A percentile compares a stretch with the other conserved stretches of the same genome.
These are phyloP conservation scores for Pygoscelis antarcticus DNA, from an alignment of 2,113 vertebrate genomes.

Conservation along the genomic window DNA sequence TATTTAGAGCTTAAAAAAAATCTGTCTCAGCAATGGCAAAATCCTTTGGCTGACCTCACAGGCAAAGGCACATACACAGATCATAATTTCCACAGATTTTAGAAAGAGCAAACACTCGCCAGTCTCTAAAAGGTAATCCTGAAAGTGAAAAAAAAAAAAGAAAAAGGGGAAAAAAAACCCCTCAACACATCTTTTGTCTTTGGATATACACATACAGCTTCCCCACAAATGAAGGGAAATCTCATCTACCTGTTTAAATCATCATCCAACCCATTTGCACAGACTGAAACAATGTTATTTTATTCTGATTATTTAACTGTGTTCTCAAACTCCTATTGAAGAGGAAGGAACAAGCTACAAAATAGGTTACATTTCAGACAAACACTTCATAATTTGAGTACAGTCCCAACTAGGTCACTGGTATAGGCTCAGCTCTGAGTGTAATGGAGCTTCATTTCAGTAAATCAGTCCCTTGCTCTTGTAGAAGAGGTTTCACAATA, in stretches of 20 bases:
- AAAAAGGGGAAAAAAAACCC: background rate
- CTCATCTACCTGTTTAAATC: slow-evolving; percentile 6
- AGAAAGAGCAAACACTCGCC: background rate
- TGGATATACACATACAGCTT: background rate
- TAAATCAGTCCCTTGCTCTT: background rate
- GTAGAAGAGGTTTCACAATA: background rate
- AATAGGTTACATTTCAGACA: background rate
- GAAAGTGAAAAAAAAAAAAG: background rate
- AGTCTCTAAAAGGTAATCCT: background rate
- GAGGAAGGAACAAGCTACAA: background rate
- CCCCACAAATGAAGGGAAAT: background rate
- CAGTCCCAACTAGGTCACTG: background rate
- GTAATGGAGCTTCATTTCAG: background rate
- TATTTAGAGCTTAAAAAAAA: background rate
- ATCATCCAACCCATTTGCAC: background rate
- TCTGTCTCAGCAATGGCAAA: background rate
- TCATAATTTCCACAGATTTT: slow-evolving; percentile 41
- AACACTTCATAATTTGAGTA: background rate
- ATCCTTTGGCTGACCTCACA: slow-evolving; percentile 54
- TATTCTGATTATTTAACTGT: background rate
- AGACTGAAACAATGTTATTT: background rate
- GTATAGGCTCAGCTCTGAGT: background rate
- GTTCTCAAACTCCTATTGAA: background rate
- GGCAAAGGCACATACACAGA: background rate
- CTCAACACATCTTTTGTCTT: background rate